These are phyloP conservation scores for Menidia menidia DNA, from an alignment of 2,797 vertebrate species.

Conservation along the genomic window DNA sequence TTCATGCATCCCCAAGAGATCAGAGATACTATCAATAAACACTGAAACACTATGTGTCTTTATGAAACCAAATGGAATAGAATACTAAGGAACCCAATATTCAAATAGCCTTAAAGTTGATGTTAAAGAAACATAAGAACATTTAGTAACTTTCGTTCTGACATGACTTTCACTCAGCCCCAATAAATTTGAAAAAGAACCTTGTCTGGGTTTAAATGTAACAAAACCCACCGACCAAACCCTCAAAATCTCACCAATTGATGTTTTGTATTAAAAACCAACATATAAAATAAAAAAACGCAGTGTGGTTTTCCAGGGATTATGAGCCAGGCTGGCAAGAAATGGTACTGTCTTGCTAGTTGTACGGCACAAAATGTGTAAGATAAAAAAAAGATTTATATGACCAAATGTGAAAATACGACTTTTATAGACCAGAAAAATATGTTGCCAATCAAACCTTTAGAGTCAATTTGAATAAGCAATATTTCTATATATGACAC, in stretches of 20 bases:
- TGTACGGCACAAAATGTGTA: too few species aligned
- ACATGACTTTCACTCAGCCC: not conserved
- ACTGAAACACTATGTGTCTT: too few species aligned
- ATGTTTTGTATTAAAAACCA: not conserved
- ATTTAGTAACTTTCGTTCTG: not conserved
- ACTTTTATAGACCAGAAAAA: not conserved
- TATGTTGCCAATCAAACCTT: not conserved
- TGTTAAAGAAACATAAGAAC: not conserved
- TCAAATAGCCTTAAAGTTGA: not conserved
- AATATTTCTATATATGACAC: not conserved
- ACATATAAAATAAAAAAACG: not conserved
- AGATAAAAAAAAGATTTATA: not conserved
- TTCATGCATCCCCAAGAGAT: constrained; percentile 15
- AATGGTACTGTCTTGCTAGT: not conserved
- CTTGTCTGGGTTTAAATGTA: not conserved
- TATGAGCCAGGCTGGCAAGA: not conserved
- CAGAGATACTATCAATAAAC: not conserved
- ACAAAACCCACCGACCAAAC: not conserved
- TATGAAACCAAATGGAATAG: not conserved
- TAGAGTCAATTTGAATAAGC: not conserved
- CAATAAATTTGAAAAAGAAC: not conserved
- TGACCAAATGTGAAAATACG: not conserved
- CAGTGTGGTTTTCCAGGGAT: not conserved
- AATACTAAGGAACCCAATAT: not conserved
- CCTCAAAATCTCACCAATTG: not conserved